Evolutionary conservation across 2,113 vertebrate genomes (phyloP).

Genomic region (Ailuropoda melanoleuca): DNA sequence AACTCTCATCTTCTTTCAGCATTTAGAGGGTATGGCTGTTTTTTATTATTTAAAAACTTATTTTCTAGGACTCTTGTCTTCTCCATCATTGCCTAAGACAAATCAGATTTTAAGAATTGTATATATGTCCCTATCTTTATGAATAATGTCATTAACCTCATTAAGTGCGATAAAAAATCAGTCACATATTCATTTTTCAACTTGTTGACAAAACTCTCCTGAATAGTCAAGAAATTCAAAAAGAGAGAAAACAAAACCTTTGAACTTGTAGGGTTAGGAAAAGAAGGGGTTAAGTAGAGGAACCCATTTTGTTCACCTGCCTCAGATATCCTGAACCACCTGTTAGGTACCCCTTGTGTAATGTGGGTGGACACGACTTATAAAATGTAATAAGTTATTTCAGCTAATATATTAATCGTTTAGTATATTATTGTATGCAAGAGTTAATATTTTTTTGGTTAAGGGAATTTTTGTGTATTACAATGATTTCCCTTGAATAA

Average conservation of each 20-base stretch:
- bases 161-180: conserved; percentile 28
- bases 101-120: neutral
- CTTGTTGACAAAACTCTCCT: neutral
- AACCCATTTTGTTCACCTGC: neutral
- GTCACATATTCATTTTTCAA: neutral
- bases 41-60: neutral
- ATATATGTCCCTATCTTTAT: neutral
- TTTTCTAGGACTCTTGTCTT: neutral
- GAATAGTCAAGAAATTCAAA: neutral
- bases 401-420: neutral
- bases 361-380: neutral
- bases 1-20: neutral
- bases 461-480: neutral
- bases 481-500: neutral
- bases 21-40: neutral
- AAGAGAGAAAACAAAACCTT: neutral
- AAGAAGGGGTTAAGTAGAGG: neutral
- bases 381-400: neutral
- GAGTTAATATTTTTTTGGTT: neutral
- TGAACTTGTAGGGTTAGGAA: neutral
- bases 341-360: neutral
- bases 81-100: neutral
- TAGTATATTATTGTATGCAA: neutral
- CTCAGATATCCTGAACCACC: neutral
- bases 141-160: conserved; percentile 15